These are phyloP conservation scores for Drosophila mulleri DNA, from an alignment of 2,888 invertebrate species.

Conservation along the genomic window DNA sequence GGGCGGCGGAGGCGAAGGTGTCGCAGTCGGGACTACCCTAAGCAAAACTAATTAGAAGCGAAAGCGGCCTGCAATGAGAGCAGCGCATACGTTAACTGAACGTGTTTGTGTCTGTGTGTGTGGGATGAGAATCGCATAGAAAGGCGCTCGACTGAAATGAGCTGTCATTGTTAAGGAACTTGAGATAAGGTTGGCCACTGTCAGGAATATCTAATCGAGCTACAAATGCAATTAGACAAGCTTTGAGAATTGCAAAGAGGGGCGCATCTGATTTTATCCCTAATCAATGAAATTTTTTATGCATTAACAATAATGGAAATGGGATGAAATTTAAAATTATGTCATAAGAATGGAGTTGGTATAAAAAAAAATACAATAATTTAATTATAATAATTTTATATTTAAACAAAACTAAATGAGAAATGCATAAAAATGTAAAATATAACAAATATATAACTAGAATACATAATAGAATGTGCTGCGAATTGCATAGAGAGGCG, in stretches of 20 bases:
- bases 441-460: too few relatives aligned
- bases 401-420: too few relatives aligned
- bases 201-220: slow-evolving; percentile 7
- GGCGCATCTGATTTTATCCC: not conserved
- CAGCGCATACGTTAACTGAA: slow-evolving; percentile 14
- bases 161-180: slow-evolving; percentile 11
- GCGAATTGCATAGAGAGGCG: not conserved
- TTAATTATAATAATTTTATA: too few relatives aligned
- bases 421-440: too few relatives aligned
- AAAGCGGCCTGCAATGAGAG: slow-evolving; percentile 32
- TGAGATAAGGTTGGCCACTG: not conserved
- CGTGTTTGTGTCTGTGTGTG: not conserved
- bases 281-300: not conserved
- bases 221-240: slow-evolving; percentile 8
- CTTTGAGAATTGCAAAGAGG: slow-evolving; percentile 16
- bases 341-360: rapidly evolving
- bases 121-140: slow-evolving; percentile 24
- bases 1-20: slow-evolving; percentile 28
- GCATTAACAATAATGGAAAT: not conserved
- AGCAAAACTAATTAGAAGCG: slow-evolving; percentile 73
- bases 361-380: not conserved
- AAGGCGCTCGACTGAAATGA: slow-evolving; percentile 19
- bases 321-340: not conserved
- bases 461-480: too few relatives aligned
- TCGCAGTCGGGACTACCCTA: slow-evolving; percentile 31